Evolutionary conservation across 2,113 vertebrate species (phyloP), one percentile per base, ranked within the genome.

Genomic region (Apodemus sylvaticus): DNA sequence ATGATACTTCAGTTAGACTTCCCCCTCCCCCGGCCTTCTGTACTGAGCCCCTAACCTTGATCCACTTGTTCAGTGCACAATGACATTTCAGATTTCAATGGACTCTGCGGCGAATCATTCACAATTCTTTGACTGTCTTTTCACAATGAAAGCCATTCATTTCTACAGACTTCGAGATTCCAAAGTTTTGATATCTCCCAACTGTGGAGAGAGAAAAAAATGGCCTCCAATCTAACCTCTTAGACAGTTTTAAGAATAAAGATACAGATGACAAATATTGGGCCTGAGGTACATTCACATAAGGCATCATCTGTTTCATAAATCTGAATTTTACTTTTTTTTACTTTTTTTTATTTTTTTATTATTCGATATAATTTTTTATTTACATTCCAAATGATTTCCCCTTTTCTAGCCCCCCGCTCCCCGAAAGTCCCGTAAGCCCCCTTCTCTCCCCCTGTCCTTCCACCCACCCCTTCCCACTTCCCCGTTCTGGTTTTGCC

Each of bases 81-180:
- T 90, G 60, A 81, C 92, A 73, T 29, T 96, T 93, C 93, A 82
- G n/a, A 93, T 88, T 96, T 92, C 90, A 96, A 74, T 83, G 26
- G 71, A 42, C 71, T 9, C 64, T 78, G 39, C 7, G 16, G 55
- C 53, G n/a, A 96, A 77, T 82, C 64, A 86, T 82, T 96, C 94
- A 90, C 94, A 96, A 88, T 87, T 96, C 68, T 79, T 45, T 90
- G 48, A 88, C 29, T 91, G 9, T 51, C 62, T 86, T 64, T 70
- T 93, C 66, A 90, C 45, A 96, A 87, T 39, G 39, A 94, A 94
- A 87, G 68, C 45, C 55, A 85, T 96, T 96, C 51, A 86, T 94
- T 86, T 55, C 70, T 2, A 9, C 51, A 26, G 45, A 93, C 4
- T 3, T 97, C 13, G 48, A 19, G 22, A n/a, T 81, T 17, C 39